Percentiles rank a stretch among this genome's conserved stretches.
These are phyloP conservation scores for Exephanes ischioxanthus DNA, from an alignment of 2,888 invertebrate species.

Conservation along the genomic window DNA sequence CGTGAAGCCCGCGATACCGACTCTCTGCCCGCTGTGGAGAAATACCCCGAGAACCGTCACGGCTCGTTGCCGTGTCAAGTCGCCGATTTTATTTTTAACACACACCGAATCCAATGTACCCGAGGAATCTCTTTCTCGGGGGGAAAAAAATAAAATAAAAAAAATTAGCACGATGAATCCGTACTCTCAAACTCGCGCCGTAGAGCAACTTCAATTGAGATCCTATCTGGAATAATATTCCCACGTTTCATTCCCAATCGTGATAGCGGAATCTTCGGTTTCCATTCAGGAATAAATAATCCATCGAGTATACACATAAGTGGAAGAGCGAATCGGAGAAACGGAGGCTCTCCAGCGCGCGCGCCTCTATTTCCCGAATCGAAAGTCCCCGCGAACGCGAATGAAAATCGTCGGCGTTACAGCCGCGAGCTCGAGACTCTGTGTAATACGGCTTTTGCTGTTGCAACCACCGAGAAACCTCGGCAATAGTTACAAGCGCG, in stretches of 20 bases:
- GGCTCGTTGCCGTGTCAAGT: background rate
- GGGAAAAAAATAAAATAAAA: background rate
- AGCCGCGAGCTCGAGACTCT: background rate
- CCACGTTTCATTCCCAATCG: background rate
- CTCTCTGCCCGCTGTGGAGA: slow-evolving; percentile 22
- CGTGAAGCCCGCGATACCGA: slow-evolving; percentile 35
- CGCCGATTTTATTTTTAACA: background rate
- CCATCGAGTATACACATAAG: background rate
- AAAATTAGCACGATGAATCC: background rate
- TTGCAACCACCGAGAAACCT: slow-evolving; percentile 48
- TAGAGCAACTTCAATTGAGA: slow-evolving; percentile 13
- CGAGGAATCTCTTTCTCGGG: background rate
- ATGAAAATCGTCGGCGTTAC: slow-evolving; percentile 26
- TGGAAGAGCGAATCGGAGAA: slow-evolving; percentile 16
- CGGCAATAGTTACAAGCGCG: slow-evolving; percentile 19
- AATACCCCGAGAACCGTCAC: slow-evolving; percentile 7
- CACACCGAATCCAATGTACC: background rate
- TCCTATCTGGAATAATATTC: slow-evolving; percentile 3
- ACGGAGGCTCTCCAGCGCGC: background rate
- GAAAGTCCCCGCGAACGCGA: slow-evolving; percentile 41
- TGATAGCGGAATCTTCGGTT: slow-evolving; percentile 4
- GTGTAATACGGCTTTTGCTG: slow-evolving; percentile 1
- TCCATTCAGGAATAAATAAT: slow-evolving; percentile 43
- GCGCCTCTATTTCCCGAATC: slow-evolving; percentile 36
- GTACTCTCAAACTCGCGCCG: background rate